A percentile compares a stretch with the other conserved stretches of the same genome.
phyloP scores from a whole-genome alignment of 2,113 vertebrate species.

The Nothocercus nigrocapillus region DNA sequence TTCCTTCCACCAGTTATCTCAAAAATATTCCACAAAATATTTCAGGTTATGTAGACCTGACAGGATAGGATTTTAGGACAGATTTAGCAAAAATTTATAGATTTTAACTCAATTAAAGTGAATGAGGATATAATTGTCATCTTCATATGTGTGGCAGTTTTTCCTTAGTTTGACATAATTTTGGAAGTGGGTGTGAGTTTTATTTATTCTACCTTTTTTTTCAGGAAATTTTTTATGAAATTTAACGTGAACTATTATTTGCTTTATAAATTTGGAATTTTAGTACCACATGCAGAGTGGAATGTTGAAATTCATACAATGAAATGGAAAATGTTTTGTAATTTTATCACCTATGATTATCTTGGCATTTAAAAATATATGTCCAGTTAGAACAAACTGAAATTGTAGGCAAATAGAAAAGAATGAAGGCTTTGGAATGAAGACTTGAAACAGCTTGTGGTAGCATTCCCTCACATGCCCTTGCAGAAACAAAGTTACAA shows the following conservation, averaged over 20 bases:
- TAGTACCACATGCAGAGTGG: not conserved
- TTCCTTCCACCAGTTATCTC: not conserved
- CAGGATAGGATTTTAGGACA: not conserved
- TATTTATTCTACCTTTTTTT: not conserved
- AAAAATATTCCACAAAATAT: not conserved
- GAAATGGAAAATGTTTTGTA: not conserved
- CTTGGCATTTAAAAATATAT: not conserved
- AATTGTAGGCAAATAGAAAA: not conserved
- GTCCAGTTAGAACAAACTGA: not conserved
- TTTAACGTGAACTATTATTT: not conserved
- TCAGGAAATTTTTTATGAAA: not conserved
- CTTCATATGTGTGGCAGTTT: not conserved
- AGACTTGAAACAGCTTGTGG: not conserved
- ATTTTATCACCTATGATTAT: not conserved
- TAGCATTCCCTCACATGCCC: not conserved
- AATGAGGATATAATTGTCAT: not conserved
- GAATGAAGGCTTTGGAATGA: not conserved
- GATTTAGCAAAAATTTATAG: not conserved
- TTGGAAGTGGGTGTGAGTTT: not conserved
- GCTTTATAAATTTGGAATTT: not conserved
- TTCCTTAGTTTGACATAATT: not conserved
- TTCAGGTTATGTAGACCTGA: not conserved
- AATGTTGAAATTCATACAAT: not conserved
- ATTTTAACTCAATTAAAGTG: not conserved
- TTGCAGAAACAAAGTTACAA: not conserved